Evolutionary conservation across 2,113 vertebrate genomes (phyloP).

Genomic region (Chloropsis hardwickii): DNA sequence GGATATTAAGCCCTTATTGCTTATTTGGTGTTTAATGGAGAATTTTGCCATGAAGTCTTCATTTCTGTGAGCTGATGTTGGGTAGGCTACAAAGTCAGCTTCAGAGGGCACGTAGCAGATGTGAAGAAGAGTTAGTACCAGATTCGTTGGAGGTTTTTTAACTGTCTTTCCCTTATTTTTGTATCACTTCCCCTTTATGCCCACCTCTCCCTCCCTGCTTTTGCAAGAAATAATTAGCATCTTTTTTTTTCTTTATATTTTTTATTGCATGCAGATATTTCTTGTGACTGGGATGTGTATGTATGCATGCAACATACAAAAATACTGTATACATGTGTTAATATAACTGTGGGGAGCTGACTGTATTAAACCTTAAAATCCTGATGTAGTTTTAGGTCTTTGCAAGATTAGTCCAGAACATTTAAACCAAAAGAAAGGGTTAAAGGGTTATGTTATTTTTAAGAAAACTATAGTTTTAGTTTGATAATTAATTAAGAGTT

Average conservation of each 20-base stretch:
- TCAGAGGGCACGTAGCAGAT: not conserved
- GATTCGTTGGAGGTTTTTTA: not conserved
- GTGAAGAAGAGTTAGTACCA: not conserved
- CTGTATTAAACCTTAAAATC: not conserved
- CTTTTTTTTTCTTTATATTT: not conserved
- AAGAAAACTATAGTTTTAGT: not conserved
- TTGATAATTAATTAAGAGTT: not conserved
- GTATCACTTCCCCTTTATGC: not conserved
- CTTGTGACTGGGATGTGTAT: not conserved
- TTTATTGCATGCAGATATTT: not conserved
- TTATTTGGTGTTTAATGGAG: not conserved
- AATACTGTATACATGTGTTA: not conserved
- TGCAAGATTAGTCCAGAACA: not conserved
- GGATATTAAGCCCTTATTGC: not conserved
- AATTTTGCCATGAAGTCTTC: not conserved
- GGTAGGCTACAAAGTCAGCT: not conserved
- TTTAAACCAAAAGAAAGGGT: not conserved
- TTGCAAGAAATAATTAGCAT: not conserved
- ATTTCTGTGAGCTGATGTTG: not conserved
- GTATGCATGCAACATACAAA: not conserved
- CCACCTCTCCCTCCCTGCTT: not conserved
- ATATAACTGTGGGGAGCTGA: not conserved
- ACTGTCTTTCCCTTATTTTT: not conserved
- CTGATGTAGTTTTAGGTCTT: not conserved
- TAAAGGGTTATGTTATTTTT: not conserved